These are phyloP conservation scores for Diadegma fenestrale DNA, from an alignment of 2,888 invertebrate species.

Conservation along the genomic window DNA sequence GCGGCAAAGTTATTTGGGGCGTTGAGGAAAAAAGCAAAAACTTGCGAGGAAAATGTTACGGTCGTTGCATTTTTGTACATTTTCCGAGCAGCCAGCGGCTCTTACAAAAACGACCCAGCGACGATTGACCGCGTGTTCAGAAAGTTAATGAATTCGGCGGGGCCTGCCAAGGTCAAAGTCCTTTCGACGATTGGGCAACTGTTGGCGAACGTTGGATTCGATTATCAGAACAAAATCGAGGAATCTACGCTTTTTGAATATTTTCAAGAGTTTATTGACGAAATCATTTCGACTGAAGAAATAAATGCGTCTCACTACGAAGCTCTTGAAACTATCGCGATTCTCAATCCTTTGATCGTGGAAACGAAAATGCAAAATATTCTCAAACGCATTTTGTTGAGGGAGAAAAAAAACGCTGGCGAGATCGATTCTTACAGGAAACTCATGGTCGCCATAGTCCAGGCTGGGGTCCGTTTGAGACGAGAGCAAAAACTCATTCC, in stretches of 20 bases:
- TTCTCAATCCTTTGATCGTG: slow-evolving; percentile 79
- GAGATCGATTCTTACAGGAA: slow-evolving; percentile 68
- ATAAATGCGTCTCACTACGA: slow-evolving; percentile 72
- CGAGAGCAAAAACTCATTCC: slow-evolving; percentile 79
- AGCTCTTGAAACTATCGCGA: slow-evolving; percentile 73
- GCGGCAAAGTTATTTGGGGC: slow-evolving; percentile 64
- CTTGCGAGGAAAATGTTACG: slow-evolving; percentile 59
- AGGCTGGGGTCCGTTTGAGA: slow-evolving; percentile 76
- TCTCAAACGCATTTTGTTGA: slow-evolving; percentile 74
- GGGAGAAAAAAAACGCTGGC: slow-evolving; percentile 59
- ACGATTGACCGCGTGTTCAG: slow-evolving; percentile 77
- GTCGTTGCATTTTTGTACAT: slow-evolving; percentile 71
- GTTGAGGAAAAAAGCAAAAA: slow-evolving; percentile 67
- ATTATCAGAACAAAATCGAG: slow-evolving; percentile 77
- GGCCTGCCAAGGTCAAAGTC: slow-evolving; percentile 69
- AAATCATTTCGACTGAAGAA: slow-evolving; percentile 69
- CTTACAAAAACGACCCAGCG: slow-evolving; percentile 72
- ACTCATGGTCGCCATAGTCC: slow-evolving; percentile 75
- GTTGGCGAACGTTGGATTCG: slow-evolving; percentile 74
- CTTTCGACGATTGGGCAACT: slow-evolving; percentile 70
- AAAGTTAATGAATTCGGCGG: slow-evolving; percentile 73
- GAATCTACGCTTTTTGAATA: slow-evolving; percentile 73
- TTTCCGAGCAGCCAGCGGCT: slow-evolving; percentile 72
- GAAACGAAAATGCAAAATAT: slow-evolving; percentile 76
- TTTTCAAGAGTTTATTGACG: slow-evolving; percentile 74